Evolutionary conservation across 2,888 invertebrate species (phyloP).

Genomic region (Actias luna): DNA sequence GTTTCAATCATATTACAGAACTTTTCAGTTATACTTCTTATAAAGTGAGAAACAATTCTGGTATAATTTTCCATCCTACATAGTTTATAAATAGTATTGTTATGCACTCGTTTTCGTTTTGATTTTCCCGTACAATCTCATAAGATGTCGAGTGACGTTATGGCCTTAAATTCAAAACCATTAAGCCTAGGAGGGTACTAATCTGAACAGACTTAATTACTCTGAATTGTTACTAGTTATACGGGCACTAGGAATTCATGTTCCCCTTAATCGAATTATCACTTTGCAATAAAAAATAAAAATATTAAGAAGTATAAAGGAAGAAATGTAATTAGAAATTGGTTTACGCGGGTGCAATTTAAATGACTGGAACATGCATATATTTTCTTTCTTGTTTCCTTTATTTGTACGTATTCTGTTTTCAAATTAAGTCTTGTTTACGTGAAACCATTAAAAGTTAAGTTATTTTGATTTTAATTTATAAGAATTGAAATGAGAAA

Average conservation of each 20-base stretch:
- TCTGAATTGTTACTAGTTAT: too few species aligned
- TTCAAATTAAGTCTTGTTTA: neutral
- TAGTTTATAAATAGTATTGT: too few species aligned
- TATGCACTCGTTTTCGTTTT: too few species aligned
- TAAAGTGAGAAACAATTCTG: neutral
- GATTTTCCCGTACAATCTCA: too few species aligned
- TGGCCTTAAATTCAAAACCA: too few species aligned
- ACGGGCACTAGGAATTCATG: too few species aligned
- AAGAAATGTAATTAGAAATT: neutral
- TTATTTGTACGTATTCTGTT: neutral
- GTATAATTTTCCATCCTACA: too few species aligned
- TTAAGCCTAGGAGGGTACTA: too few species aligned
- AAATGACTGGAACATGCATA: neutral
- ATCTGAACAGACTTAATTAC: too few species aligned
- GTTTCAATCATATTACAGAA: neutral
- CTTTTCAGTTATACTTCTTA: neutral
- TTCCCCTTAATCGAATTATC: neutral
- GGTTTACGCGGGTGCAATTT: neutral
- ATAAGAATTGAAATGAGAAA: neutral
- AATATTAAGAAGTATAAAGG: neutral
- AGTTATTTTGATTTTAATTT: neutral
- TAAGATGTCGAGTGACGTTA: too few species aligned
- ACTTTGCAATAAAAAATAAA: neutral
- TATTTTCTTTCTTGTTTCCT: neutral
- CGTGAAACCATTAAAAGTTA: constrained; percentile 2